Base-by-base conservation (phyloP, 2,888 invertebrate genomes). In the Dexiosoma caninum region DNA sequence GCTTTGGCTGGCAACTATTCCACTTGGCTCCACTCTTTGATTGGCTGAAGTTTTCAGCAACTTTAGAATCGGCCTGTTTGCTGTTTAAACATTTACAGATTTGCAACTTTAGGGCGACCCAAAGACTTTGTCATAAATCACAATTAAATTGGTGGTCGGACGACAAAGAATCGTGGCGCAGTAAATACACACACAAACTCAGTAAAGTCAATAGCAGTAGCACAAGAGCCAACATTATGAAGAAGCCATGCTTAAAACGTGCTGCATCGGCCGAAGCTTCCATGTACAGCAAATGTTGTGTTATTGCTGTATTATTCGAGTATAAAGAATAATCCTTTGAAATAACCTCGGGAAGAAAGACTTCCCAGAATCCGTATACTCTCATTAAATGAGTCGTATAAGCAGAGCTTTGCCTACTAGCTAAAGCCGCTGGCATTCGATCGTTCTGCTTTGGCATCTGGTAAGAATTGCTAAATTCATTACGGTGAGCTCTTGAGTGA, bases 201-300 rank as follows among this genome's bases (percentile, higher is more conserved):
- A 90, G 83, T 2, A 90, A 85, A 0, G 86, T 85, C 14, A 90
- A 80, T 0, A 90, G 85, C 7, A 89, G 64, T 53, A 88, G 87
- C 1, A 90, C 89, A 1, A 90, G 81, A 0, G 85, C 84, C 2
- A 90, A 81, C 89, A 90, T 88, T 3, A 89, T 87, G 78, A 89
- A 90, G 75, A 90, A 90, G 0, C 90, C 90, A 66, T 90, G 89
- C 3, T 89, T 89, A 77, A 89, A 90, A 19, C 90, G 89, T 5
- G 86, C 85, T 0, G 88, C 89, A 82, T 89, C 89, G 1, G 89
- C 88, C 27, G 85, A 85, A 5, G 88, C 89, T 69, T 89, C 89
- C 83, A 87, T 69, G 1, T 88, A 80, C 0, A 85, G 85, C 3
- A 87, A 81, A 5, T 86, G 84, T 30, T 89, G 87, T 0, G 85